Evolutionary conservation across 2,797 vertebrate species (phyloP), one percentile per base, ranked within the genome.

Genomic region (Betta splendens): DNA sequence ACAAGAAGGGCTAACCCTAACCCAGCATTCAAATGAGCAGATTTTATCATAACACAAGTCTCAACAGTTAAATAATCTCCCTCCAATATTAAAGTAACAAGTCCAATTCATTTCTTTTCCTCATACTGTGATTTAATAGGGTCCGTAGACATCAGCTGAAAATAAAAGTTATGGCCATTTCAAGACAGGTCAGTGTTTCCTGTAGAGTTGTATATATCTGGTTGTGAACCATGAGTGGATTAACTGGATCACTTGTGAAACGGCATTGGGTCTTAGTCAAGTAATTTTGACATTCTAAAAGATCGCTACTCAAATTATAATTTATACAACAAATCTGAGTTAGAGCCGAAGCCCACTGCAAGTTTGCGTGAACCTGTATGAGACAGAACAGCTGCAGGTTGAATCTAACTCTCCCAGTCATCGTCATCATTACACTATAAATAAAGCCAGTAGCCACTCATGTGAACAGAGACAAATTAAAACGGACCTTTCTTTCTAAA

Each of bases 351-450:
- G n/a, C n/a, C n/a, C n/a, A 35, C 5, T 5, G 2, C 9, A 17
- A 37, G 7, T 31, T 23, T 18, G n/a, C 15, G 3, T 36, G 1
- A 61, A 13, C 20, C 42, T 37, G 45, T 52, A n/a, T n/a, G n/a
- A n/a, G n/a, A n/a, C n/a, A 49, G n/a, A n/a, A 43, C 17, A 69
- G 50, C 46, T 61, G 20, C 25, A 64, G 37, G n/a, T 28, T 23
- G 38, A 31, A 63, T 61, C 21, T 59, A 9, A n/a, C n/a, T n/a
- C n/a, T n/a, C n/a, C n/a, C n/a, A n/a, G n/a, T n/a, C n/a, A n/a
- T n/a, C n/a, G n/a, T n/a, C n/a, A n/a, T n/a, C n/a, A n/a, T n/a
- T n/a, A n/a, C n/a, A n/a, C n/a, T n/a, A n/a, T n/a, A n/a, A n/a
- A n/a, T n/a, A n/a, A n/a, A n/a, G n/a, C n/a, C n/a, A n/a, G 28